Evolutionary conservation across 1,140 invertebrate species (phyloP), one percentile per base, ranked within the genome.

Genomic region (Panagrolaimus sp.): DNA sequence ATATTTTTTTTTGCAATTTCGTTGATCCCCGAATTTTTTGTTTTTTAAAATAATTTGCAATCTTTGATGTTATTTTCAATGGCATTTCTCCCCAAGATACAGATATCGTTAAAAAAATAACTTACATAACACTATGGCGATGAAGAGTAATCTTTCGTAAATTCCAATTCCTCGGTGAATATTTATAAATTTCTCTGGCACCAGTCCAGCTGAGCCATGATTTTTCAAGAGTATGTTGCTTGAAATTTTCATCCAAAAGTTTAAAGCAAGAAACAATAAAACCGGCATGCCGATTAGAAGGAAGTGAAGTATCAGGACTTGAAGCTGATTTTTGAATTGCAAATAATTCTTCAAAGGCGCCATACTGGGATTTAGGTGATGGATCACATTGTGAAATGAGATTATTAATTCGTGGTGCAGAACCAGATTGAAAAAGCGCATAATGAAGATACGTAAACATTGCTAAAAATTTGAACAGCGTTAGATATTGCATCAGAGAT

Each of bases 181-280:
- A 76, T 61, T 82, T 80, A 66, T 80, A 80, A 57, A 80, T 80
- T 38, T 82, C 80, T 9, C 77, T 47, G 13, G 79, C 79, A 9
- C 79, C 79, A 38, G 75, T 80, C 79, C 79, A 80, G 11, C 51
- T 69, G 3, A 80, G 70, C 79, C 79, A 80, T 13, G 70, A 68
- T 46, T 76, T 79, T 47, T 80, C 79, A 13, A 80, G 65, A 62
- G 38, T 68, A n/a, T 75, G 69, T 57, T 76, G 51, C 51, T 67
- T 45, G 23, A n/a, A 25, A 25, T 67, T 44, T 45, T 77, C 72
- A n/a, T 79, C 78, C 4, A 81, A 61, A 2, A 80, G 66, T 27
- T 80, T 75, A 62, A 80, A 80, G 42, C 78, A 72, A 11, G 73
- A 68, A 3, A 81, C 68, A 65, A 80, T 80, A 61, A 71, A 80